A percentile compares a stretch with the other conserved stretches of the same genome.
phyloP scores from a whole-genome alignment of 2,888 invertebrate species.

The Sabatieria punctata region DNA sequence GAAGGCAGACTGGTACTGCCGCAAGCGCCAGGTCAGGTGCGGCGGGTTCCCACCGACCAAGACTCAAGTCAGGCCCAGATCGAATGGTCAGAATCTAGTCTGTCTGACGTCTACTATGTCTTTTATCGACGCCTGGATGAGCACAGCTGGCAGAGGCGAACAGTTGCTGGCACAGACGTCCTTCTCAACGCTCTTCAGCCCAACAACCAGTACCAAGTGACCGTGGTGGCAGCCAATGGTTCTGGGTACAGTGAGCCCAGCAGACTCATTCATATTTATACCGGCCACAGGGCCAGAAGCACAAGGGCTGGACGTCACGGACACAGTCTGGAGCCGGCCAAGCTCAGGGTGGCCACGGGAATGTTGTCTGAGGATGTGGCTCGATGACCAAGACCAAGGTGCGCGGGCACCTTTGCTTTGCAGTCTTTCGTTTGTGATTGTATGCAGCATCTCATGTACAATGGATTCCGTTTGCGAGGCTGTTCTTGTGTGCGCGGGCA shows the following conservation, averaged over 20 bases:
- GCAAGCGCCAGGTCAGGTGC: not conserved
- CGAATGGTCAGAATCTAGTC: not conserved
- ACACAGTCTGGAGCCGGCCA: no score
- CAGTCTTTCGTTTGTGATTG: no score
- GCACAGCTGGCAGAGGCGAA: not conserved
- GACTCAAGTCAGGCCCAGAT: not conserved
- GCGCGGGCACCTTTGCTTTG: no score
- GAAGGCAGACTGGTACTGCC: conserved; percentile 10
- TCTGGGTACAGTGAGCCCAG: not conserved
- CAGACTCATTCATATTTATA: no score
- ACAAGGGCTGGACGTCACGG: no score
- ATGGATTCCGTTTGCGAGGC: no score
- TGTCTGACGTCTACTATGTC: not conserved
- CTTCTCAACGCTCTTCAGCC: not conserved
- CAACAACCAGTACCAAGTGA: not conserved
- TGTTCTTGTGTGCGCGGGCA: no score
- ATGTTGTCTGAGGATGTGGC: no score
- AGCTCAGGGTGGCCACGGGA: no score
- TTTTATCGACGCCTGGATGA: not conserved
- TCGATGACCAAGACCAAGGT: no score
- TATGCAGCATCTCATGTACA: no score
- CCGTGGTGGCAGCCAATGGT: not conserved
- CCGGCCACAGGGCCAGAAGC: no score
- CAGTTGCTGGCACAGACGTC: not conserved
- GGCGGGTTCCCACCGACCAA: not conserved